Conservation (phyloP, 2,888 invertebrate species). For the Cataglyphis rosenhaueri region DNA sequence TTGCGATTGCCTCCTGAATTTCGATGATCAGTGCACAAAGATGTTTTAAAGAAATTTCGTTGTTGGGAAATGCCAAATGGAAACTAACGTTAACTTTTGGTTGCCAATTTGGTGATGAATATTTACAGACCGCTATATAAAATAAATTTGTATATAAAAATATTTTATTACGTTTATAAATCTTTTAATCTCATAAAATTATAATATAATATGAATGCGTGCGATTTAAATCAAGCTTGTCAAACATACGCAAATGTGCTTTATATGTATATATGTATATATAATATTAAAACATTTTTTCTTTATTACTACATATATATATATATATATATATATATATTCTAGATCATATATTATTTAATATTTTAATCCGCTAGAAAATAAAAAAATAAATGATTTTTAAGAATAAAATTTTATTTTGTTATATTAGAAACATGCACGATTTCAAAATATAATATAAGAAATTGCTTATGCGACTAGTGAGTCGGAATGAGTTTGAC, state of each 20-base stretch:
- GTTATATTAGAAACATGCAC: not conserved
- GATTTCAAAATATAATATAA: not conserved
- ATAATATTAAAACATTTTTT: too few relatives aligned
- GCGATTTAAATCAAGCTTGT: not conserved
- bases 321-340: too few relatives aligned
- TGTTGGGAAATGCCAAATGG: conserved; percentile 7
- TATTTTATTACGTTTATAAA: not conserved
- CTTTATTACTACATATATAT: too few relatives aligned
- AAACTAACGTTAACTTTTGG: not conserved
- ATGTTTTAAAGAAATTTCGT: not conserved
- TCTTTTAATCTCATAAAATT: not conserved
- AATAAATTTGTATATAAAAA: not conserved
- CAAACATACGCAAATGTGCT: not conserved
- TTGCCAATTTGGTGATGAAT: not conserved
- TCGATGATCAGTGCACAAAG: conserved; percentile 29
- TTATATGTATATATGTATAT: not conserved
- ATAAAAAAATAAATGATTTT: too few relatives aligned
- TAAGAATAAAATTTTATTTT: too few relatives aligned
- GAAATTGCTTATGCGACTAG: not conserved
- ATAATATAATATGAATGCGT: not conserved
- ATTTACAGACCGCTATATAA: not conserved
- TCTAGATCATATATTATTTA: too few relatives aligned
- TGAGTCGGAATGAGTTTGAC: not conserved
- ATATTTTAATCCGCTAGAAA: too few relatives aligned
- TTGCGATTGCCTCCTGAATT: conserved; percentile 25